Evolutionary conservation across 2,888 invertebrate species (phyloP).

Genomic region (Ennomos quercinarius): DNA sequence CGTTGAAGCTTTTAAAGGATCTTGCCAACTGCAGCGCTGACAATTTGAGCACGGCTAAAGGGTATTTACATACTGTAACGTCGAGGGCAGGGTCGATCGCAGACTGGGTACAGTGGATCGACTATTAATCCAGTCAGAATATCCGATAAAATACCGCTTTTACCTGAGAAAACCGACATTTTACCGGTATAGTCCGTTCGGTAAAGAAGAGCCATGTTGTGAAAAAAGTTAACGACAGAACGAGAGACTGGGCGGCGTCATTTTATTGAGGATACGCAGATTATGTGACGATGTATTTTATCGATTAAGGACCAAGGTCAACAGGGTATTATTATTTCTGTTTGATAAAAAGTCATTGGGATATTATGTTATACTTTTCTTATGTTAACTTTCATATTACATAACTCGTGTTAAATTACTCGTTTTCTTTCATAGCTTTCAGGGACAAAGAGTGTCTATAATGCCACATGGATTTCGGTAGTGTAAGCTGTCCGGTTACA

Average conservation of each 20-base stretch:
- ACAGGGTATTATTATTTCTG: conserved; percentile 15
- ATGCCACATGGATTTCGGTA: too few relatives aligned
- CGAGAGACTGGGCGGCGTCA: conserved; percentile 32
- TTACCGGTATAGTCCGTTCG: conserved; percentile 2
- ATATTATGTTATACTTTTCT: conserved; percentile 10
- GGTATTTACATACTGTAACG: conserved; percentile 45
- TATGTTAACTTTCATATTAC: background rate
- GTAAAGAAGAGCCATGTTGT: conserved; percentile 14
- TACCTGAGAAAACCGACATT: background rate
- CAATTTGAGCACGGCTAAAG: conserved; percentile 34
- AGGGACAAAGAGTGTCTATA: too few relatives aligned
- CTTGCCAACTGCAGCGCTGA: conserved; percentile 29
- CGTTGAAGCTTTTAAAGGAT: conserved; percentile 25
- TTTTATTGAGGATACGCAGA: conserved; percentile 41
- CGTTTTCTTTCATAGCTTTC: too few relatives aligned
- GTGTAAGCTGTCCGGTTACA: too few relatives aligned
- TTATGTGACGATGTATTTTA: conserved; percentile 41
- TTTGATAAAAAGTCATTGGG: conserved; percentile 14
- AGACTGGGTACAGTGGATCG: conserved; percentile 31
- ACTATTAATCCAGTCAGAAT: conserved; percentile 29
- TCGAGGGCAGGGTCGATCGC: conserved; percentile 40
- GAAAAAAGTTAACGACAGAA: conserved; percentile 30
- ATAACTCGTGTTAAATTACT: too few relatives aligned
- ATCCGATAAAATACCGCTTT: conserved; percentile 19
- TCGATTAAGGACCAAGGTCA: conserved; percentile 34